A percentile compares a stretch with the other conserved stretches of the same genome.
Conservation (phyloP, 2,797 vertebrate genomes). For the Oceanodroma leucorhoa region DNA sequence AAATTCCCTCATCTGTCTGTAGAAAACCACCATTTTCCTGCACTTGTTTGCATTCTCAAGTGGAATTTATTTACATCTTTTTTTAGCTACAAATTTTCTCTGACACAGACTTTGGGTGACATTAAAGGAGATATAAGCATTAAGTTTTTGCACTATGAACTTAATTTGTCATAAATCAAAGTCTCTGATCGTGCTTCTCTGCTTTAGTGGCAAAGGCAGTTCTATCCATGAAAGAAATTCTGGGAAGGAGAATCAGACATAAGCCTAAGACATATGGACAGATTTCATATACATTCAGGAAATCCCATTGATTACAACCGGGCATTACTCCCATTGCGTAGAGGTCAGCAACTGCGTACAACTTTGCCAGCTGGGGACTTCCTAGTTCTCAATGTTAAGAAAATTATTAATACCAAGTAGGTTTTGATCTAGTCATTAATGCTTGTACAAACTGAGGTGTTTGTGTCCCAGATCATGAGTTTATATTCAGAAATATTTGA, state of each 20-base stretch:
- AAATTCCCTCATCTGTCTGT: background rate
- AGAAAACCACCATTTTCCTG: background rate
- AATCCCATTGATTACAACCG: background rate
- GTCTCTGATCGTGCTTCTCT: background rate
- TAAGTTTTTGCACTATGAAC: background rate
- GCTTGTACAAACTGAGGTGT: background rate
- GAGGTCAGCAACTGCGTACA: background rate
- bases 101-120: rapidly evolving
- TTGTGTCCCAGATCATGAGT: background rate
- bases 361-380: background rate
- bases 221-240: background rate
- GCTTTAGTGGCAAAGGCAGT: background rate
- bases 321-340: too few species aligned
- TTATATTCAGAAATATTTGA: background rate
- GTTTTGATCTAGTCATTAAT: background rate
- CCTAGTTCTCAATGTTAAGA: background rate
- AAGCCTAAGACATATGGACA: background rate
- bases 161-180: background rate
- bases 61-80: background rate
- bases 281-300: background rate
- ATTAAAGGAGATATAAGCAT: background rate
- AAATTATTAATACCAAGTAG: background rate
- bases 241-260: background rate
- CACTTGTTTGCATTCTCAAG: background rate
- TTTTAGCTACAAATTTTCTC: background rate